These are phyloP conservation scores for Bungarus multicinctus DNA, from an alignment of 2,113 vertebrate species.

Conservation along the genomic window DNA sequence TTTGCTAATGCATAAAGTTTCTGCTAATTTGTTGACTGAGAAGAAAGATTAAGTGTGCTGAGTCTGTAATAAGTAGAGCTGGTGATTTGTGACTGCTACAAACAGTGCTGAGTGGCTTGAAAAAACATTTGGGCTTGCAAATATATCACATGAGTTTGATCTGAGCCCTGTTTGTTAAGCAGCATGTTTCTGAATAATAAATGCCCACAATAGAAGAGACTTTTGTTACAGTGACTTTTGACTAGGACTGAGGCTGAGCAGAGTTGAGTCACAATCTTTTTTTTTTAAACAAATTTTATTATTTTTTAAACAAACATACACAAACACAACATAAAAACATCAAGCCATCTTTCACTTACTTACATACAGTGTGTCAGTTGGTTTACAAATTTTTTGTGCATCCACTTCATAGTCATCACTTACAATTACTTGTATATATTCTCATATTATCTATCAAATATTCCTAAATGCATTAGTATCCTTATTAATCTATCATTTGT, in stretches of 20 bases:
- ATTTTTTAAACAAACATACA: no score
- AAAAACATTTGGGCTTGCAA: constrained; percentile 30
- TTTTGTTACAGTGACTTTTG: neutral
- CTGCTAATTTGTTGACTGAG: constrained; percentile 18
- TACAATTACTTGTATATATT: no score
- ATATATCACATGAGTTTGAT: constrained; percentile 11
- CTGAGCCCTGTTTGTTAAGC: neutral
- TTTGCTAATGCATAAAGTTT: constrained; percentile 37
- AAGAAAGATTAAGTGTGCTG: constrained; percentile 20
- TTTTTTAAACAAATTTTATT: no score
- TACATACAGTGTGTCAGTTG: no score
- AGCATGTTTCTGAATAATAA: neutral
- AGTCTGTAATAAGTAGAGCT: constrained; percentile 24
- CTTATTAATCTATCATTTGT: no score
- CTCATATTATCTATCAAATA: no score
- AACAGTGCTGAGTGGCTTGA: constrained; percentile 1
- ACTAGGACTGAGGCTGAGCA: neutral
- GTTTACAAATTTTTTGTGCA: no score
- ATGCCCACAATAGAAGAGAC: neutral
- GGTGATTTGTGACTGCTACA: constrained; percentile 6
- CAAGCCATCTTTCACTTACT: no score
- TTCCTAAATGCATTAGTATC: no score
- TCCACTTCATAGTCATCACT: no score
- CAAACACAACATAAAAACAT: no score
- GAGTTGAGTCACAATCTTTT: neutral